A percentile compares a stretch with the other conserved stretches of the same genome.
Conservation (phyloP, 2,797 vertebrate species). For the Aviceda cuculoides region DNA sequence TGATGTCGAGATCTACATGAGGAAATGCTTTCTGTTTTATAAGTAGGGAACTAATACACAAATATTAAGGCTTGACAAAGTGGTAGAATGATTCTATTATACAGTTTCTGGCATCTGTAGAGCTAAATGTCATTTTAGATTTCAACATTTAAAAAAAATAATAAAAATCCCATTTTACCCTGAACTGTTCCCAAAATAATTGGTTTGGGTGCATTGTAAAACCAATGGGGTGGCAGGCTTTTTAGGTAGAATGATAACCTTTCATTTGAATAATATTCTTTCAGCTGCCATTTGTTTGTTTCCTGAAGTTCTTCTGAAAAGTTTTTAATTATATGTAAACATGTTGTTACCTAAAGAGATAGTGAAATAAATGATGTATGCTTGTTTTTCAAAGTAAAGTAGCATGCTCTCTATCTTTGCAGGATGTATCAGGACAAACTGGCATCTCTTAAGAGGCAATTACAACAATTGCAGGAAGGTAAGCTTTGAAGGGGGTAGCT, state of each 20-base stretch:
- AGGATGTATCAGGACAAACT: conserved; percentile 99
- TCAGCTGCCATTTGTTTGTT: not conserved
- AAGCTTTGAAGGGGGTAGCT: not conserved
- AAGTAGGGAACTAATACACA: not conserved
- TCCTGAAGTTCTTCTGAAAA: not conserved
- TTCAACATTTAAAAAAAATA: not conserved
- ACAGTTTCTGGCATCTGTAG: not conserved
- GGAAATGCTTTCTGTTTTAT: not conserved
- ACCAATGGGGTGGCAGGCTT: not conserved
- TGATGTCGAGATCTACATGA: not conserved
- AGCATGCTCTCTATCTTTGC: not conserved
- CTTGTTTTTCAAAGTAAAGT: not conserved
- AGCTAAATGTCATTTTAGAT: not conserved
- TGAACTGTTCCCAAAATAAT: not conserved
- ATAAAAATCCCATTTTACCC: not conserved
- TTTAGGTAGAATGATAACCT: not conserved
- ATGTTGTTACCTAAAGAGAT: not conserved
- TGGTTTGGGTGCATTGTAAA: not conserved
- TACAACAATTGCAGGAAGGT: conserved; percentile 98
- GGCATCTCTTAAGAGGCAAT: conserved; percentile 93
- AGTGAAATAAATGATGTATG: not conserved
- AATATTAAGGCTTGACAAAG: not conserved
- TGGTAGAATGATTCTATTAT: not conserved
- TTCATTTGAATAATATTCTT: not conserved
- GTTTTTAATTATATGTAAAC: not conserved